Percentiles rank a stretch among this genome's conserved stretches.
Conservation (phyloP, 2,888 invertebrate genomes). For the Drosophila demipolita region DNA sequence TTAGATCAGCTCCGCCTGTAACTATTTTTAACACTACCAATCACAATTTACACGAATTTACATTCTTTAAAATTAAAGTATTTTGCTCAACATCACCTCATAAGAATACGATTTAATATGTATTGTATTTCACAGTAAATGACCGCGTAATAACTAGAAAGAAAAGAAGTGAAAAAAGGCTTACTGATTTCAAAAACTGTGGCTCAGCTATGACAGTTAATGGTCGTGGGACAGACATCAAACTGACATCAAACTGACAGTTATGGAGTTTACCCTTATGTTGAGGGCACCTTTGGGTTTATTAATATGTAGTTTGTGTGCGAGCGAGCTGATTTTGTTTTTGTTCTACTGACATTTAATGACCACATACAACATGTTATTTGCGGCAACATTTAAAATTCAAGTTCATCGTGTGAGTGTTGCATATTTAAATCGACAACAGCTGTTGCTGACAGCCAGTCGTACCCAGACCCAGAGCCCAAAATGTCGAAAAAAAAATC, state of each 20-base stretch:
- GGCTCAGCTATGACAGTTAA: slow-evolving; percentile 26
- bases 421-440: slow-evolving; percentile 55
- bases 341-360: slow-evolving; percentile 74
- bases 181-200: slow-evolving; percentile 7
- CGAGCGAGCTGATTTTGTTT: slow-evolving; percentile 36
- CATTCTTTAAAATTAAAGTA: neutral
- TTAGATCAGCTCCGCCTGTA: neutral
- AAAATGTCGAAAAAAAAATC: neutral
- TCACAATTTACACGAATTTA: neutral
- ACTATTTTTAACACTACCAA: neutral
- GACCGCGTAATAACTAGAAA: neutral
- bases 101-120: neutral
- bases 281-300: slow-evolving; percentile 21
- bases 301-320: slow-evolving; percentile 43
- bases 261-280: slow-evolving; percentile 32
- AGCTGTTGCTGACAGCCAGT: slow-evolving; percentile 68
- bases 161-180: neutral
- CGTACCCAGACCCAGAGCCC: slow-evolving; percentile 3
- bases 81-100: neutral
- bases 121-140: neutral
- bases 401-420: slow-evolving; percentile 63
- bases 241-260: slow-evolving; percentile 42
- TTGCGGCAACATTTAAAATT: slow-evolving; percentile 72
- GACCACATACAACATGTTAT: slow-evolving; percentile 70
- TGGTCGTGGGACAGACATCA: slow-evolving; percentile 27